Evolutionary conservation across 2,797 vertebrate species (phyloP).

Genomic region (Liparis tanakae): DNA sequence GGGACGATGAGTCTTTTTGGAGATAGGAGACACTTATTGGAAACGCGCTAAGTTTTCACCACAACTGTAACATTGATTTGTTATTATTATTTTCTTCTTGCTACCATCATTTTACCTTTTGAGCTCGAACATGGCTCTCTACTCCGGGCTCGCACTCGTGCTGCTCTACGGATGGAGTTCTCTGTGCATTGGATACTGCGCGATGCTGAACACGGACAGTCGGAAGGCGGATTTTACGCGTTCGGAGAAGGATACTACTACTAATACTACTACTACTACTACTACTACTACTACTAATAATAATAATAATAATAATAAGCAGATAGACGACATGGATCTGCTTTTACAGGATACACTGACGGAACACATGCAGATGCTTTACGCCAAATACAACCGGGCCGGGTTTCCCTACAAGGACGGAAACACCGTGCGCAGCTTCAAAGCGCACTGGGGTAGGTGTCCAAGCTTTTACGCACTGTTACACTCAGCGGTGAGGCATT

Average conservation of each 20-base stretch:
- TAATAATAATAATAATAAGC: conserved; percentile 34
- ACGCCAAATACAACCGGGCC: conserved; percentile 87
- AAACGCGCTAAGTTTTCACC: conserved; percentile 36
- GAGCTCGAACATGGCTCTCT: conserved; percentile 80
- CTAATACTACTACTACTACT: too few species aligned
- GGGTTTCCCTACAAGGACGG: conserved; percentile 82
- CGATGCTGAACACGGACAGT: conserved; percentile 70
- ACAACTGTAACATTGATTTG: conserved; percentile 9
- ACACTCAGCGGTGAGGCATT: neutral
- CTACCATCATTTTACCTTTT: neutral
- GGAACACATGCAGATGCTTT: conserved; percentile 94
- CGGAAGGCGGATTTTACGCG: conserved; percentile 66
- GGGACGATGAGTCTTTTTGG: conserved; percentile 72
- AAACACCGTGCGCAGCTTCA: conserved; percentile 93
- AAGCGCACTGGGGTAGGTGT: conserved; percentile 82
- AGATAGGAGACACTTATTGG: conserved; percentile 55
- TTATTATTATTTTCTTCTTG: too few species aligned
- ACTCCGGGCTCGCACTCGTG: conserved; percentile 74
- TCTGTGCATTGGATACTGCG: conserved; percentile 80
- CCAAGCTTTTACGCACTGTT: conserved; percentile 36
- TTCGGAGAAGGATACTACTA: conserved; percentile 31
- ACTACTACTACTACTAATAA: too few species aligned
- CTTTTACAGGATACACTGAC: conserved; percentile 85
- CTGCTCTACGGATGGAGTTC: conserved; percentile 86
- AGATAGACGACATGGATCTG: conserved; percentile 53